Evolutionary conservation across 2,797 vertebrate species (phyloP).

Genomic region (Rhinatrema bivittatum): DNA sequence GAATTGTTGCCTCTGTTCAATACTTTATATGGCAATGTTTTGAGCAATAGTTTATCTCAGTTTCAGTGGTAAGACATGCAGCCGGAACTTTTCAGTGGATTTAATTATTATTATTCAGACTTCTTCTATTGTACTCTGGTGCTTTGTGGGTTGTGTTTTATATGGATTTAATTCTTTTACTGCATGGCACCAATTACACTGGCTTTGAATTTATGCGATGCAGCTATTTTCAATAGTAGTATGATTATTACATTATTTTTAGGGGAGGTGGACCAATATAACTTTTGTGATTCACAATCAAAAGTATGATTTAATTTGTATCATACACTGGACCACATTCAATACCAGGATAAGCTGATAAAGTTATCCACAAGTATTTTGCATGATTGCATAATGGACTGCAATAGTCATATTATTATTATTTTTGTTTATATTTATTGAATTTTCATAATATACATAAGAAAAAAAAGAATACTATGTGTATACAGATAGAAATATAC

Average conservation of each 20-base stretch:
- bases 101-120: conserved; percentile 17
- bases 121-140: conserved; percentile 14
- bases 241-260: conserved; percentile 18
- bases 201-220: conserved; percentile 11
- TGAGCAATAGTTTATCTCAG: conserved; percentile 15
- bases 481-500: no score
- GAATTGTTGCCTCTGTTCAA: conserved; percentile 18
- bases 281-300: no score
- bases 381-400: neutral
- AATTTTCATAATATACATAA: no score
- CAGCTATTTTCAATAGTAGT: conserved; percentile 1
- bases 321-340: no score
- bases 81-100: conserved; percentile 18
- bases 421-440: conserved; percentile 1
- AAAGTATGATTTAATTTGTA: no score
- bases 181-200: conserved; percentile 22
- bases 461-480: no score
- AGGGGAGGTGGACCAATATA: conserved; percentile 1
- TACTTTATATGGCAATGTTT: conserved; percentile 16
- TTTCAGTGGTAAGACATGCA: conserved; percentile 11
- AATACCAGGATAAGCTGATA: no score
- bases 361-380: no score
- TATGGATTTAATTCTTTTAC: conserved; percentile 16
- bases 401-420: neutral
- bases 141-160: conserved; percentile 8